phyloP scores from a whole-genome alignment of 2,888 invertebrate species.

The Phengaris alcon region DNA sequence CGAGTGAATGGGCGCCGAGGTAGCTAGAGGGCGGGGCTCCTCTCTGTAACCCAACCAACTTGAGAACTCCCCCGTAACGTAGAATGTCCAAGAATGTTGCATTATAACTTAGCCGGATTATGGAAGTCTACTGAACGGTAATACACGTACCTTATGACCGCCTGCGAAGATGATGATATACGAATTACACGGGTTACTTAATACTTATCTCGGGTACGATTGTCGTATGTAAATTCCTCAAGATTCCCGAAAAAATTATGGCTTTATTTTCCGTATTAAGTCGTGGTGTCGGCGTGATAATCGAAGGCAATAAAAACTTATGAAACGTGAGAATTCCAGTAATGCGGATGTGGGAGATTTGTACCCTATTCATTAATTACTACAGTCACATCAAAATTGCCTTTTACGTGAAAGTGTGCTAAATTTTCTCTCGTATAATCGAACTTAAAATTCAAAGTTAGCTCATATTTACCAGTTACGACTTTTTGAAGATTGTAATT shows the following conservation, averaged over 20 bases:
- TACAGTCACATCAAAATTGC: no score
- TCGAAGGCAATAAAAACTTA: neutral
- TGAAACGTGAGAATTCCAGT: constrained; percentile 1
- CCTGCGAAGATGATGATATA: constrained; percentile 1
- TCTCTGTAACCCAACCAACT: neutral
- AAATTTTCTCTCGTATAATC: no score
- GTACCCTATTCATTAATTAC: neutral
- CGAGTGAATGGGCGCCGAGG: constrained; percentile 71
- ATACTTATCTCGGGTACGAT: neutral
- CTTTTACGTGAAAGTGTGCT: no score
- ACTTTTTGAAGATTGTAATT: no score
- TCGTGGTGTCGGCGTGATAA: neutral
- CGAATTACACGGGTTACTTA: constrained; percentile 13
- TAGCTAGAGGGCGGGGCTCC: constrained; percentile 65
- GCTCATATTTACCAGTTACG: no score
- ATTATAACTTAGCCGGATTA: neutral
- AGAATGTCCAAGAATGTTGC: no score
- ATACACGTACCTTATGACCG: neutral
- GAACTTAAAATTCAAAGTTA: no score
- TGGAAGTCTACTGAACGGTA: constrained; percentile 8
- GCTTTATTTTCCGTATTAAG: neutral
- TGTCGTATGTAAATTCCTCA: constrained; percentile 1
- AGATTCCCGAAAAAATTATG: neutral
- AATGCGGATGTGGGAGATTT: neutral
- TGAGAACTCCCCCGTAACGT: neutral